phyloP scores from a whole-genome alignment of 2,113 vertebrate species.

The Xiphophorus maculatus region DNA sequence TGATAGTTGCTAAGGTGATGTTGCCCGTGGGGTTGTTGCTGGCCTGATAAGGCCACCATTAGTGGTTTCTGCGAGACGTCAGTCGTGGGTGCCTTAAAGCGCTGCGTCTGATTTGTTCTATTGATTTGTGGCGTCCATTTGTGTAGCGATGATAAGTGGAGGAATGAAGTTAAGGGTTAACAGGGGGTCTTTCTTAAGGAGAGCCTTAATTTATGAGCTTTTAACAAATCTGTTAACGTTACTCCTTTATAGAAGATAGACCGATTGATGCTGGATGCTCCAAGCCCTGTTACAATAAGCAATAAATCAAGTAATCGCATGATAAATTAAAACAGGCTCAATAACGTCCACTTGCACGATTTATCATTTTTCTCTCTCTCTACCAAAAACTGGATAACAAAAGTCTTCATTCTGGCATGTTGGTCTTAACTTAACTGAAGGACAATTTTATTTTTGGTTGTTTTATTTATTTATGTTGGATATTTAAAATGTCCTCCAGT shows the following conservation, averaged over 20 bases:
- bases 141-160: constrained; percentile 8
- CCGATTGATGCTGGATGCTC: background rate
- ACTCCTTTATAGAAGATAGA: background rate
- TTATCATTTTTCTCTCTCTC: no score
- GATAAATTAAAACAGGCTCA: background rate
- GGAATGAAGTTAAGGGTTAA: background rate
- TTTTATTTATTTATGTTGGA: no score
- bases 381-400: no score
- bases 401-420: no score
- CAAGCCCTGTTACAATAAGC: background rate
- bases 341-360: no score
- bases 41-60: constrained; percentile 23
- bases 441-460: no score
- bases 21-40: constrained; percentile 53
- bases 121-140: constrained; percentile 16
- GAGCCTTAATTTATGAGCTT: background rate
- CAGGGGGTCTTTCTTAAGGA: background rate
- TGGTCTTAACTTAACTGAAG: no score
- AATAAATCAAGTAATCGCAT: background rate
- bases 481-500: no score
- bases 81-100: background rate
- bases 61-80: constrained; percentile 22
- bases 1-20: constrained; percentile 59
- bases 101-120: constrained; percentile 1
- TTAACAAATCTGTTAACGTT: background rate